Evolutionary conservation across 1,140 invertebrate species (phyloP).

Genomic region (Heliconius eleuchia): DNA sequence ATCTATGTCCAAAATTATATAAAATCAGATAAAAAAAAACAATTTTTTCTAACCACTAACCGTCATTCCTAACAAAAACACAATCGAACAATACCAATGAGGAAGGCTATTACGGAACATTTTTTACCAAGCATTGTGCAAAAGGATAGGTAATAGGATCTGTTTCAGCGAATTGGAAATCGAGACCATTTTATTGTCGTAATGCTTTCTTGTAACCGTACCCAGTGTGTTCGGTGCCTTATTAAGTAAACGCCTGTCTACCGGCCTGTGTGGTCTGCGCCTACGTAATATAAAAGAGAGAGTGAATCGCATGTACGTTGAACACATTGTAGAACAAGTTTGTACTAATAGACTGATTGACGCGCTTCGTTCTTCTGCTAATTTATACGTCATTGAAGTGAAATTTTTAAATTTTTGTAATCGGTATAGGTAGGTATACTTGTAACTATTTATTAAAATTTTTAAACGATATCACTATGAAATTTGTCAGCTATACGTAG

Average conservation of each 20-base stretch:
- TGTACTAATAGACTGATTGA: background rate
- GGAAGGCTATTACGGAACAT: background rate
- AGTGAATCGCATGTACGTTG: background rate
- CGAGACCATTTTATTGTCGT: constrained; percentile 52
- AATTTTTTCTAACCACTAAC: background rate
- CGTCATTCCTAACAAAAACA: background rate
- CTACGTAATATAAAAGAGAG: constrained; percentile 18
- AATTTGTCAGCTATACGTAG: too few relatives aligned
- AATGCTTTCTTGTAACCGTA: constrained; percentile 64
- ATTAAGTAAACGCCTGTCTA: constrained; percentile 15
- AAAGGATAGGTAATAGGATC: constrained; percentile 55
- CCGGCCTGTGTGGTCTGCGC: constrained; percentile 18
- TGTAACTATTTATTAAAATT: too few relatives aligned
- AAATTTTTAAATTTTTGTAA: too few relatives aligned
- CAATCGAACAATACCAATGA: background rate
- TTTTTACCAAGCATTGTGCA: constrained; percentile 39
- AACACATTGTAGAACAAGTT: constrained; percentile 3
- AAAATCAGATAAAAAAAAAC: too few relatives aligned
- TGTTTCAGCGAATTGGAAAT: constrained; percentile 54
- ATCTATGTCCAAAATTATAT: too few relatives aligned
- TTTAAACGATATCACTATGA: too few relatives aligned
- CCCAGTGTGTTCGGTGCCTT: constrained; percentile 41
- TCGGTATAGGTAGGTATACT: too few relatives aligned
- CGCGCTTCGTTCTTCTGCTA: background rate
- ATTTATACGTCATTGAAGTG: background rate